Conservation (phyloP, 1,140 invertebrate genomes). For the Physella acuta region DNA sequence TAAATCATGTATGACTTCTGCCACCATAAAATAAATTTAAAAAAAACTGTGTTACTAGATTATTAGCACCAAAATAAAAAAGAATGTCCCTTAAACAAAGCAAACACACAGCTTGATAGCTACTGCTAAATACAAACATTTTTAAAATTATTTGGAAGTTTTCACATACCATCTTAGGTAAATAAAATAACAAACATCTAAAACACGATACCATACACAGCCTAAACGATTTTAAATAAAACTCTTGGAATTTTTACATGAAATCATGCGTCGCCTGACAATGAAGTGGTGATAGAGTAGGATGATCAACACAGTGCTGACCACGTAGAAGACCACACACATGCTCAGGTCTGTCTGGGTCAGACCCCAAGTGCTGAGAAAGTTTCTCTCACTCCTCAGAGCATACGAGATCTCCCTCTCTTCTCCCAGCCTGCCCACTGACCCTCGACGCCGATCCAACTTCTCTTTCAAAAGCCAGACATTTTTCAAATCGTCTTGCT, state of each 20-base stretch:
- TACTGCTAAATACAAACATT: too few species aligned
- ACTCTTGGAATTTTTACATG: slow-evolving; percentile 9
- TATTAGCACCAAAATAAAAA: too few species aligned
- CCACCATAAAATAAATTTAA: too few species aligned
- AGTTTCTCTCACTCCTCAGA: neutral
- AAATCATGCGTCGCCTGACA: slow-evolving; percentile 30
- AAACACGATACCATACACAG: too few species aligned
- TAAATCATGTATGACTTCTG: too few species aligned
- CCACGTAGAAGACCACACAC: slow-evolving; percentile 73
- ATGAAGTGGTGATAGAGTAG: slow-evolving; percentile 70
- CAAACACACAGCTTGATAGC: too few species aligned
- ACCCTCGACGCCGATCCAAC: neutral
- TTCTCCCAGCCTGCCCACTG: neutral
- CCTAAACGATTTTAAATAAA: too few species aligned
- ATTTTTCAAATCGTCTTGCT: slow-evolving; percentile 42
- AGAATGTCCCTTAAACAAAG: too few species aligned
- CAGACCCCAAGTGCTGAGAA: slow-evolving; percentile 37
- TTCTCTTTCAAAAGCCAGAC: slow-evolving; percentile 33
- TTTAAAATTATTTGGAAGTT: too few species aligned
- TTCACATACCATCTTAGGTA: too few species aligned
- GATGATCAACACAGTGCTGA: slow-evolving; percentile 71
- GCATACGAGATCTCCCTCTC: neutral
- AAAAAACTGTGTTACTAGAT: too few species aligned
- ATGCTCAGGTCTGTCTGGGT: slow-evolving; percentile 70
- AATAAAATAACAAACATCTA: too few species aligned